phyloP scores from a whole-genome alignment of 37 sponge, comb jelly and placozoan genomes.

The Eunapius fragilis region DNA sequence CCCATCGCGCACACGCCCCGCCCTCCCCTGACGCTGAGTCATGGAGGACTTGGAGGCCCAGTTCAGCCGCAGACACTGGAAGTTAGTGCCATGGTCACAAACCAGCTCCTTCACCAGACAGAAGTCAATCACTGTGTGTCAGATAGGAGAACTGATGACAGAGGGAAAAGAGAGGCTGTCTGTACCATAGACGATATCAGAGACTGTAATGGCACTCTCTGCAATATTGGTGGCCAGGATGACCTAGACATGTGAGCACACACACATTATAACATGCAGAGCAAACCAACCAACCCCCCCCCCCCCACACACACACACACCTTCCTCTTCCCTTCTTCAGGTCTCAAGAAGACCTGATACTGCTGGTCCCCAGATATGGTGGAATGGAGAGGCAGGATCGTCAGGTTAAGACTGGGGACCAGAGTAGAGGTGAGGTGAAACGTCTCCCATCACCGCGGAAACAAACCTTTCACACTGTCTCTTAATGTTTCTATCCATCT shows the following conservation, averaged over 20 bases:
- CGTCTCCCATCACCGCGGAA: neutral
- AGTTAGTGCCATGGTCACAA: constrained; percentile 80
- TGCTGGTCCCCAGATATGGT: constrained; percentile 77
- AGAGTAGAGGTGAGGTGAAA: neutral
- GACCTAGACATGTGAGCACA: constrained; percentile 38
- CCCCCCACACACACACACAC: constrained; percentile 5
- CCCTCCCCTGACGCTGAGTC: constrained; percentile 89
- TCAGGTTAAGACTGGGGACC: constrained; percentile 25
- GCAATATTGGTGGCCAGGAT: constrained; percentile 98
- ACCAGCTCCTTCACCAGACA: constrained; percentile 93
- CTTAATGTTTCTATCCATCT: constrained; percentile 9
- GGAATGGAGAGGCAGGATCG: constrained; percentile 82
- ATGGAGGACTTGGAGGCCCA: constrained; percentile 94
- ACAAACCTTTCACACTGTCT: constrained; percentile 18
- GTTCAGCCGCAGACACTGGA: constrained; percentile 61
- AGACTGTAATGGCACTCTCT: constrained; percentile 96
- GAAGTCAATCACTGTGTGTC: constrained; percentile 88
- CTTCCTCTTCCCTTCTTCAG: constrained; percentile 75
- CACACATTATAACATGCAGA: neutral
- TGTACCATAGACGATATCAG: constrained; percentile 94
- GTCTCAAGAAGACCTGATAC: constrained; percentile 68
- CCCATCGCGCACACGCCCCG: constrained; percentile 90
- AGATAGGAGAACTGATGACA: too few relatives aligned
- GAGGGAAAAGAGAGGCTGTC: neutral
- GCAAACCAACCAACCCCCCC: neutral